Conservation (phyloP, 2,113 vertebrate genomes). For the Garra rufa region DNA sequence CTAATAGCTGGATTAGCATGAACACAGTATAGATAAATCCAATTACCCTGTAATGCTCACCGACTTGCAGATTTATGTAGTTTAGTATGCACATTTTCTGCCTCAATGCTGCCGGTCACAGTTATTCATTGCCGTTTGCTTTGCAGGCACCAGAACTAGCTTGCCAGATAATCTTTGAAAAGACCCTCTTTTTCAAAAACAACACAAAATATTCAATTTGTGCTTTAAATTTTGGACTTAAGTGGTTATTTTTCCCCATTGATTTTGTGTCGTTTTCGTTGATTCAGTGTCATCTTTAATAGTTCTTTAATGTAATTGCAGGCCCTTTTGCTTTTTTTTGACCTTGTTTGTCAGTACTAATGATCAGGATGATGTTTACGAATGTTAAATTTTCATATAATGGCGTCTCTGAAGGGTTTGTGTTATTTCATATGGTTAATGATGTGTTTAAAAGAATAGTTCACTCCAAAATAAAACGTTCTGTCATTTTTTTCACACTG, state of each 20-base stretch:
- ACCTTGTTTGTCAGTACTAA: conserved; percentile 1
- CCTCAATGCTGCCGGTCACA: conserved; percentile 37
- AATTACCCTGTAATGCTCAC: conserved; percentile 43
- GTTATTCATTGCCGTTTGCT: conserved; percentile 45
- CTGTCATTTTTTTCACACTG: neutral
- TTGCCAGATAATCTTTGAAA: neutral
- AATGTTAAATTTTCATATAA: neutral
- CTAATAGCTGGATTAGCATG: conserved; percentile 52
- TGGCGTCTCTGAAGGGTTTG: neutral
- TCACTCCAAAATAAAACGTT: neutral
- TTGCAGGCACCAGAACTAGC: neutral
- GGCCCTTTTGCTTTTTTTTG: neutral
- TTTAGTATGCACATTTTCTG: conserved; percentile 50
- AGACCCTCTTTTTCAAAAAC: neutral
- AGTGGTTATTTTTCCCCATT: neutral
- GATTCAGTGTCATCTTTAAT: neutral
- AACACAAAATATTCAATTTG: neutral
- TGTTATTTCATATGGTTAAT: neutral
- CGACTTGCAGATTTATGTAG: conserved; percentile 47
- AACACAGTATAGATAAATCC: conserved; percentile 48
- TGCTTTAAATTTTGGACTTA: neutral
- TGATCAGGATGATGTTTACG: neutral
- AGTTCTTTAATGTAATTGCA: neutral
- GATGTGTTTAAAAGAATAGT: neutral
- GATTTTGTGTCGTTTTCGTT: neutral